These are phyloP conservation scores for Girardinus metallicus DNA, from an alignment of 2,797 vertebrate genomes.

Conservation along the genomic window DNA sequence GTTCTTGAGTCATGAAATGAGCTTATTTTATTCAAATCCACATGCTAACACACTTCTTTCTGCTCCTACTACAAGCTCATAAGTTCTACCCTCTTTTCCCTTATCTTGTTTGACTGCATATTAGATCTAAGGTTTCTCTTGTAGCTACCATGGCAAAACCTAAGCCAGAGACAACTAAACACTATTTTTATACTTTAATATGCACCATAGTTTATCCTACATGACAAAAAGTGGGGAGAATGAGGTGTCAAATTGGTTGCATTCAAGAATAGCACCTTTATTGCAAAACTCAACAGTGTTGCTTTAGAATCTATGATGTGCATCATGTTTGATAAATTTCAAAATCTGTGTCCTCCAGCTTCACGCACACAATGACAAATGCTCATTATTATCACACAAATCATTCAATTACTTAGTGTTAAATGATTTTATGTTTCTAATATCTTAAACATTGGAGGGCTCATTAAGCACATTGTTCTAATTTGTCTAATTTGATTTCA, in stretches of 20 bases:
- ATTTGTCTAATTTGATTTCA: constrained; percentile 49
- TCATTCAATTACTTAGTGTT: constrained; percentile 11
- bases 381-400: constrained; percentile 14
- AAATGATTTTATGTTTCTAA: constrained; percentile 42
- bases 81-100: constrained; percentile 5
- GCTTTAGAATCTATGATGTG: background rate
- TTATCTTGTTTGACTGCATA: background rate
- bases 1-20: background rate
- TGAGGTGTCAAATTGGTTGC: background rate
- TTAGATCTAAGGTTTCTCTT: background rate
- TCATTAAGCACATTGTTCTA: constrained; percentile 47
- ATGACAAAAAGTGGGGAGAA: background rate
- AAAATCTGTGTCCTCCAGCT: background rate
- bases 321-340: background rate
- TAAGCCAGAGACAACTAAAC: background rate
- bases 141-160: background rate
- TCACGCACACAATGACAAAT: constrained; percentile 2
- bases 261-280: background rate
- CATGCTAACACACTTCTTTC: background rate
- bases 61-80: background rate
- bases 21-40: background rate
- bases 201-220: background rate
- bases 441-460: constrained; percentile 47
- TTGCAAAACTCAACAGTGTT: background rate
- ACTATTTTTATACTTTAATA: background rate